A percentile compares a stretch with the other conserved stretches of the same genome.
phyloP scores from a whole-genome alignment of 2,888 invertebrate genomes.

The Drosophila engyochracea region DNA sequence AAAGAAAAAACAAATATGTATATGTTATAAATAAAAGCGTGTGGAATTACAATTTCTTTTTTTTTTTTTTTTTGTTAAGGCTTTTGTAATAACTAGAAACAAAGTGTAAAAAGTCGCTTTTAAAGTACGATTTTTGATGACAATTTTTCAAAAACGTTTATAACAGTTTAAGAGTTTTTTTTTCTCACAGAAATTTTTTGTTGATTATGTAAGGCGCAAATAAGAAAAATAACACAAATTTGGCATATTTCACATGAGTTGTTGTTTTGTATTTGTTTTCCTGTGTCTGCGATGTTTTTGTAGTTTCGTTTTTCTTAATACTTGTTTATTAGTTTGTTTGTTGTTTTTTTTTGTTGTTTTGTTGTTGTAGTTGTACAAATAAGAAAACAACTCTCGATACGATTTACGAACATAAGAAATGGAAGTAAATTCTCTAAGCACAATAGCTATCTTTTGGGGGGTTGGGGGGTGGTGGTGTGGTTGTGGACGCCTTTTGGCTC shows the following conservation, averaged over 20 bases:
- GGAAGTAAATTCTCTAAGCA: conserved; percentile 57
- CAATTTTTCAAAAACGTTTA: conserved; percentile 35
- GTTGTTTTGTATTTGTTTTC: conserved; percentile 13
- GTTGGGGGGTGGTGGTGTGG: background rate
- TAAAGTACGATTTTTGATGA: conserved; percentile 26
- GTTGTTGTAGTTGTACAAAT: conserved; percentile 20
- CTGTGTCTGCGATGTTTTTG: conserved; percentile 17
- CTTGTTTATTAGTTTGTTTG: conserved; percentile 35
- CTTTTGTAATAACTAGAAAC: conserved; percentile 56
- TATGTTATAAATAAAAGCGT: conserved; percentile 76
- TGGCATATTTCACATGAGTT: conserved; percentile 44
- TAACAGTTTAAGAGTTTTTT: conserved; percentile 48
- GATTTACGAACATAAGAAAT: conserved; percentile 33
- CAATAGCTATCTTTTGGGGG: conserved; percentile 12
- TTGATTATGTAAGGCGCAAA: conserved; percentile 41
- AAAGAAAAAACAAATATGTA: conserved; percentile 47
- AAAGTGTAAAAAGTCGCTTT: conserved; percentile 44
- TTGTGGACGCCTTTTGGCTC: background rate
- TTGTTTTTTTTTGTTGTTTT: conserved; percentile 12
- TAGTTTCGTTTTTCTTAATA: conserved; percentile 42
- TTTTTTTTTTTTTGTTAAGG: conserved; percentile 46
- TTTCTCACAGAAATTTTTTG: conserved; percentile 23
- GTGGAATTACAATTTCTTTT: conserved; percentile 76
- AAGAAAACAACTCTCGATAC: conserved; percentile 17
- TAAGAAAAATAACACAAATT: conserved; percentile 46